Evolutionary conservation across 2,888 invertebrate species (phyloP), one percentile per base, ranked within the genome.

Genomic region (Leucophenga maculata): DNA sequence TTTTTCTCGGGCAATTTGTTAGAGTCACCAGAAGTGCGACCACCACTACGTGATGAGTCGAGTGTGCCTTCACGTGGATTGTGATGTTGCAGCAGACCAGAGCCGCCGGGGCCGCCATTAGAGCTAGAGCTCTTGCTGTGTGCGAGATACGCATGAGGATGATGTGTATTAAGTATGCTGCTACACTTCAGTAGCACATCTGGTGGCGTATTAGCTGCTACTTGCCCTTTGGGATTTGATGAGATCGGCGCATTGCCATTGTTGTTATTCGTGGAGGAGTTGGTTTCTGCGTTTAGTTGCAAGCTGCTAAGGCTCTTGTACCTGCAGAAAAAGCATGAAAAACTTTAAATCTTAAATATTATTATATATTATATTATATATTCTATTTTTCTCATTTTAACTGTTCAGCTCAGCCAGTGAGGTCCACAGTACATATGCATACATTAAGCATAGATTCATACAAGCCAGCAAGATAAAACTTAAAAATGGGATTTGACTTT

Each of bases 21-120:
- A 4, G 95, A 95, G 87, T 95, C 96, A 1, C 95, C 95, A 13
- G 95, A 95, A 6, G 94, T 95, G 68, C 95, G 91, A 1, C 95
- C 95, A 46, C 95, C 96, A 31, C 95, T 95, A 89, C 95, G 94
- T 86, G 95, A 95, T 48, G 96, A 96, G 85, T 96, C 95, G 75
- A 96, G 90, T n/a, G 96, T 96, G 0, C 95, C 95, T 39, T 39
- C 39, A 50, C 93, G 89, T 67, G 88, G 86, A 78, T 86, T 86
- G 39, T 86, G 86, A 70, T 84, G 82, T 16, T 72, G 66, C 39
- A 22, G 16, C 14, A 50, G 22, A 32, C 50, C 68, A 55, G 68
- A 68, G 48, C 9, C 32, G 22, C 62, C 62, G 32, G 16, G 31
- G 69, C 83, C 83, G 72, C 85, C 87, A 89, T 91, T 82, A 71